Evolutionary conservation across 2,888 invertebrate species (phyloP).

Genomic region (Lomographa bimaculata): DNA sequence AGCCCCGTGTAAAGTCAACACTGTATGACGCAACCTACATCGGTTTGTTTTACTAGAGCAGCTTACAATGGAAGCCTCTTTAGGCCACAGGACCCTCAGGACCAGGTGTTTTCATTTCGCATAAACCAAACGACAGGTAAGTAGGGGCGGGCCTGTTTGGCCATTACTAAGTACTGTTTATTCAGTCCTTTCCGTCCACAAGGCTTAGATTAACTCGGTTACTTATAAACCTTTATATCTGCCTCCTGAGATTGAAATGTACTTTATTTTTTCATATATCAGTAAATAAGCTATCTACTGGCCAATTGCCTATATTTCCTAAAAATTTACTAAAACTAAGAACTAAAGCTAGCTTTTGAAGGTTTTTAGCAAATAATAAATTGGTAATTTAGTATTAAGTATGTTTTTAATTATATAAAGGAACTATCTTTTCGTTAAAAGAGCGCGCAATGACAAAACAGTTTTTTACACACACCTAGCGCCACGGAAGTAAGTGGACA

Average conservation of each 20-base stretch:
- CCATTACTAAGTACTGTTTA: conserved; percentile 55
- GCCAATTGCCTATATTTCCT: too few species aligned
- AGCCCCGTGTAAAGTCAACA: conserved; percentile 16
- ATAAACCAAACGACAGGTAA: conserved; percentile 50
- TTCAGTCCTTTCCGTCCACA: conserved; percentile 41
- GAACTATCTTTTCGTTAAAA: too few species aligned
- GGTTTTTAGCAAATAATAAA: too few species aligned
- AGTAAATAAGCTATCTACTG: too few species aligned
- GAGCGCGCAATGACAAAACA: too few species aligned
- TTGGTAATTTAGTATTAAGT: too few species aligned
- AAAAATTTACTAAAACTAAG: too few species aligned
- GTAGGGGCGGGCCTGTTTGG: conserved; percentile 47
- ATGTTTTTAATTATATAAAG: too few species aligned
- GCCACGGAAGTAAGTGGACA: too few species aligned
- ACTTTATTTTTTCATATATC: too few species aligned
- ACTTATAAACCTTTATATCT: conserved; percentile 28
- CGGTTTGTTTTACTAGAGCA: conserved; percentile 30
- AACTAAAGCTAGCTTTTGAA: too few species aligned
- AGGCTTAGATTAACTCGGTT: conserved; percentile 37
- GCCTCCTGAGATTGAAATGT: conserved; percentile 32
- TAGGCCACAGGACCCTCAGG: conserved; percentile 17
- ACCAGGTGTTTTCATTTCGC: conserved; percentile 54
- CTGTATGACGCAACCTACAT: conserved; percentile 24
- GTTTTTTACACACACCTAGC: too few species aligned
- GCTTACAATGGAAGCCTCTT: conserved; percentile 36